Evolutionary conservation across 2,797 vertebrate genomes (phyloP), one percentile per base, ranked within the genome.

Genomic region (Pempheris klunzingeri): DNA sequence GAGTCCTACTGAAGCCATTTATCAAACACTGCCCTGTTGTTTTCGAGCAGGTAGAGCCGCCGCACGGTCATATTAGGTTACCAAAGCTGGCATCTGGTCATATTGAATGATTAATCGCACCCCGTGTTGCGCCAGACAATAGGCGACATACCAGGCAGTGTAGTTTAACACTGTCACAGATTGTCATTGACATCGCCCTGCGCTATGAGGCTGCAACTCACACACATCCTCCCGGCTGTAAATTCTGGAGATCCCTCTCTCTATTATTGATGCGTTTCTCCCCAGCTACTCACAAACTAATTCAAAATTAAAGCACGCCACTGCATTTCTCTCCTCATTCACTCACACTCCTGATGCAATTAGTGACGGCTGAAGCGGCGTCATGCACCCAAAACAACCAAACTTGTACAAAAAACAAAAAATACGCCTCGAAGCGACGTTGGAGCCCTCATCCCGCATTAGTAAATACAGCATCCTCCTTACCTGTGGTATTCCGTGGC

Each of bases 401-500:
- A 89, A 90, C 81, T 91, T 88, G 38, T 49, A 0, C 24, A 47
- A 20, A 50, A 7, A 62, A 52, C 4, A 20, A 22, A 1, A 72
- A 54, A 64, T 10, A 28, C 0, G 24, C 22, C 6, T 64, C 26
- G 39, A 11, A 62, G 46, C 38, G 34, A 26, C 43, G 7, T 5
- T 0, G 9, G 17, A 66, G 52, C 73, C 20, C 8, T 4, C 2
- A 30, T 44, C 36, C 24, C 34, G 26, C 53, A 43, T 32, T 17
- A 52, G 60, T 28, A 22, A 53, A 78, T 0, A 44, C 55, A 64
- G 60, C 65, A 59, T 32, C 47, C 47, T 30, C 34, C 92, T 91
- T 95, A 95, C 94, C 94, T 94, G 92, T 85, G 85, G 57, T 92
- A 83, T 84, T 90, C 84, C 84, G 87, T 89, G 81, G 74, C 58